Percentiles rank a stretch among this genome's conserved stretches.
These are phyloP conservation scores for Uromys caudimaculatus DNA, from an alignment of 2,797 vertebrate species.

Conservation along the genomic window DNA sequence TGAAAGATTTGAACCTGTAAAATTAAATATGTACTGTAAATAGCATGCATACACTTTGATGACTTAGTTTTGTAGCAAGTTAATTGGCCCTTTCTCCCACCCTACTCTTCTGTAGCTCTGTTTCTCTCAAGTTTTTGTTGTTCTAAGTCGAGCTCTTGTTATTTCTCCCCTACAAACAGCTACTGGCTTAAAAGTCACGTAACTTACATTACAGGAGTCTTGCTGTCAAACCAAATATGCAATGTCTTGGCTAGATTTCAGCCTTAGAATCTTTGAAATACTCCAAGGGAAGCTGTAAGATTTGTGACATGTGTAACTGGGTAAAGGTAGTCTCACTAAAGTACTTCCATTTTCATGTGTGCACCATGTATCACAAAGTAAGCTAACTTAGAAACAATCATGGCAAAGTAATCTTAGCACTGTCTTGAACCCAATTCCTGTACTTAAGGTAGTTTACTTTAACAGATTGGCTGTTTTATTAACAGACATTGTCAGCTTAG, in stretches of 20 bases:
- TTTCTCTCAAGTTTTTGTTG: slow-evolving; percentile 47
- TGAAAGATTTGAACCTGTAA: slow-evolving; percentile 68
- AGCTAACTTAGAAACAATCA: not conserved
- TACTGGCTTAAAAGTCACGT: slow-evolving; percentile 57
- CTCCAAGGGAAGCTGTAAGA: slow-evolving; percentile 50
- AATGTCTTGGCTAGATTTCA: slow-evolving; percentile 57
- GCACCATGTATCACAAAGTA: not conserved
- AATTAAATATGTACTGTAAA: slow-evolving; percentile 69
- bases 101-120: slow-evolving; percentile 7
- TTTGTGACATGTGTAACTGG: slow-evolving; percentile 38
- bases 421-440: slow-evolving; percentile 27
- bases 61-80: slow-evolving; percentile 49
- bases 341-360: not conserved
- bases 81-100: slow-evolving; percentile 51
- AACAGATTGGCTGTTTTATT: slow-evolving; percentile 47
- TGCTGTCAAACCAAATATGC: slow-evolving; percentile 43
- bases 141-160: slow-evolving; percentile 46
- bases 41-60: slow-evolving; percentile 45
- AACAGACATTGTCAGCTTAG: slow-evolving; percentile 48
- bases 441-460: slow-evolving; percentile 41
- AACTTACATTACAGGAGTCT: slow-evolving; percentile 53
- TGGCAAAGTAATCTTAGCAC: not conserved
- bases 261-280: slow-evolving; percentile 38
- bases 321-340: slow-evolving; percentile 44
- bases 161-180: not conserved